Base-by-base conservation (phyloP, 2,888 invertebrate species). In the Archips xylosteana region DNA sequence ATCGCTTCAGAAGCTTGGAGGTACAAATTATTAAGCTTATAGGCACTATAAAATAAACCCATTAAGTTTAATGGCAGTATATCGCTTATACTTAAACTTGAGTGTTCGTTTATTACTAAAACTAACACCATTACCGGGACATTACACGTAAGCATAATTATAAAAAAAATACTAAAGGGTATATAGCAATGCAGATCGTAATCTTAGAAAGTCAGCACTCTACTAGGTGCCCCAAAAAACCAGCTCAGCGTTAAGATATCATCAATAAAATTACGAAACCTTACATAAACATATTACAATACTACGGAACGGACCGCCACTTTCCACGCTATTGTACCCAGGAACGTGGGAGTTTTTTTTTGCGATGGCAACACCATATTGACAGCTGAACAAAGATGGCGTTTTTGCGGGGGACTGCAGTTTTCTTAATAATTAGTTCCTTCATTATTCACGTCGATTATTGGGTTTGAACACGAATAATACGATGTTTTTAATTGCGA, bases 281-380 rank as follows among this genome's bases (percentile, higher is more conserved):
- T 67, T 67, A 67, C 57, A 57, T 67, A 67, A 67, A 67, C 66
- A 67, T 42, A 42, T 42, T 57, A 67, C 57, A 51, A 65, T 51
- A 42, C 39, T 42, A 67, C 66, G 57, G 57, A 57, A 67, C 66
- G 66, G 57, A 57, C 39, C n/a, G 62, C 45, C 62, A 62, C 66
- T 67, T 67, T 67, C 66, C 42, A 67, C 57, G 57, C 57, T 57
- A 49, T 54, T 57, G 57, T 67, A 57, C 66, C 66, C 66, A 3
- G 12, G 39, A 32, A 67, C 66, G 66, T 67, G 66, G 66, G 66
- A 67, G 66, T 36, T 32, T 39, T 67, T 36, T 57, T 57, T 67
- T 67, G 66, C 42, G 13, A 6, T 67, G 57, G 66, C 42, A 67
- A 67, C 66, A 67, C 66, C n/a, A 67, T 67, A 67, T 67, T 67